A percentile compares a stretch with the other conserved stretches of the same genome.
Evolutionary conservation across 2,797 vertebrate genomes (phyloP).

Genomic region (Megaceryle alcyon): DNA sequence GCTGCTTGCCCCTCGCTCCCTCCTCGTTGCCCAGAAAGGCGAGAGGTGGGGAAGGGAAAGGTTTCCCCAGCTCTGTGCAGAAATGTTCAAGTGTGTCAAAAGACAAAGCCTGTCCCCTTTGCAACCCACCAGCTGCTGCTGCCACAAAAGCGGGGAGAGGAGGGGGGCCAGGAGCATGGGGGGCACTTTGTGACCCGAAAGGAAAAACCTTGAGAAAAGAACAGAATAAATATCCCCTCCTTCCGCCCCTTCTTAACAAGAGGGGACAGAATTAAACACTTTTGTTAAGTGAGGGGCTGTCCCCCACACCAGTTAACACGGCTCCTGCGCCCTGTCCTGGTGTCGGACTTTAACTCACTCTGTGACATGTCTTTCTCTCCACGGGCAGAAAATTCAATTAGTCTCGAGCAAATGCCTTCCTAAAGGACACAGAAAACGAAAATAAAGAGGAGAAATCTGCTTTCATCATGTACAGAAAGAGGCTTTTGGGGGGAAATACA

Average conservation of each 20-base stretch:
- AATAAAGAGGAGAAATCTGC: conserved; percentile 62
- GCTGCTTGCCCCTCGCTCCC: background rate
- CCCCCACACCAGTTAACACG: conserved; percentile 78
- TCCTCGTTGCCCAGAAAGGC: background rate
- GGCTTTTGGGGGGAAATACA: conserved; percentile 27
- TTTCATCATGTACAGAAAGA: conserved; percentile 64
- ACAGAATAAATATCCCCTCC: conserved; percentile 75
- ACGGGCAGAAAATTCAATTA: conserved; percentile 86
- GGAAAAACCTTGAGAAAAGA: conserved; percentile 72
- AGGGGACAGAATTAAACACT: conserved; percentile 70
- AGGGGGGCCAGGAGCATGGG: conserved; percentile 42
- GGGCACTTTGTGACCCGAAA: conserved; percentile 76
- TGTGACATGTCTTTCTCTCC: conserved; percentile 75
- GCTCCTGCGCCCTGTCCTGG: conserved; percentile 67
- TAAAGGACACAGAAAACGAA: conserved; percentile 71
- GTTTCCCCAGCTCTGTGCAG: conserved; percentile 54
- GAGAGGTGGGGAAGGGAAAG: conserved; percentile 47
- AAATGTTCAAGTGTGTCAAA: conserved; percentile 71
- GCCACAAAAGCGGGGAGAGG: conserved; percentile 58
- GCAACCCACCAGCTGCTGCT: conserved; percentile 76
- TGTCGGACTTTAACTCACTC: conserved; percentile 67
- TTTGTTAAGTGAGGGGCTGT: conserved; percentile 76
- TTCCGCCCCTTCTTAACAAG: conserved; percentile 74
- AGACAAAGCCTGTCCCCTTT: conserved; percentile 68
- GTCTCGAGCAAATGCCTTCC: conserved; percentile 82